A percentile compares a stretch with the other conserved stretches of the same genome.
These are phyloP conservation scores for Passer montanus DNA, from an alignment of 2,113 vertebrate genomes.

Conservation along the genomic window DNA sequence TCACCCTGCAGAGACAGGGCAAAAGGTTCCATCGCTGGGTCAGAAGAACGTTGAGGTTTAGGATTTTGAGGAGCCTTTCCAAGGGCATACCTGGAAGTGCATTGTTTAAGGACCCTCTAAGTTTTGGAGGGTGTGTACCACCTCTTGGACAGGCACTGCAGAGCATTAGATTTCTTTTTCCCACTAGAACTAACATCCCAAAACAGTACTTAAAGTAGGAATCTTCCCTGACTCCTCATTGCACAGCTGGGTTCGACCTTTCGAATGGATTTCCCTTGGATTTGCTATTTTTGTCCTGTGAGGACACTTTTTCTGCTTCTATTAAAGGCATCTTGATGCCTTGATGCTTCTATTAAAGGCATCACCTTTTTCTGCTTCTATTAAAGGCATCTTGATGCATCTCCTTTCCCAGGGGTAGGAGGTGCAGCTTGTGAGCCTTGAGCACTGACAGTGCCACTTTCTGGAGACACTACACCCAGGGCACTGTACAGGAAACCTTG, in stretches of 20 bases:
- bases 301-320: not conserved
- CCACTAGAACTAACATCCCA: not conserved
- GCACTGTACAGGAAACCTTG: not conserved
- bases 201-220: not conserved
- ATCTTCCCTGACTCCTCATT: not conserved
- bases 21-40: not conserved
- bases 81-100: not conserved
- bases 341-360: no score
- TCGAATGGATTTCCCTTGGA: not conserved
- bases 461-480: not conserved
- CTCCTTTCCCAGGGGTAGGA: not conserved
- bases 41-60: accelerated
- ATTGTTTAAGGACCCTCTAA: not conserved
- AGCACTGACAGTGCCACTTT: not conserved
- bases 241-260: not conserved
- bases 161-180: no score
- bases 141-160: not conserved
- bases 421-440: not conserved
- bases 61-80: not conserved
- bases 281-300: not conserved
- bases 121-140: not conserved
- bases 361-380: not conserved
- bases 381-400: not conserved
- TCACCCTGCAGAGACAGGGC: not conserved
- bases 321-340: not conserved